These are phyloP conservation scores for Myotis yumanensis DNA, from an alignment of 2,113 vertebrate species.

Conservation along the genomic window DNA sequence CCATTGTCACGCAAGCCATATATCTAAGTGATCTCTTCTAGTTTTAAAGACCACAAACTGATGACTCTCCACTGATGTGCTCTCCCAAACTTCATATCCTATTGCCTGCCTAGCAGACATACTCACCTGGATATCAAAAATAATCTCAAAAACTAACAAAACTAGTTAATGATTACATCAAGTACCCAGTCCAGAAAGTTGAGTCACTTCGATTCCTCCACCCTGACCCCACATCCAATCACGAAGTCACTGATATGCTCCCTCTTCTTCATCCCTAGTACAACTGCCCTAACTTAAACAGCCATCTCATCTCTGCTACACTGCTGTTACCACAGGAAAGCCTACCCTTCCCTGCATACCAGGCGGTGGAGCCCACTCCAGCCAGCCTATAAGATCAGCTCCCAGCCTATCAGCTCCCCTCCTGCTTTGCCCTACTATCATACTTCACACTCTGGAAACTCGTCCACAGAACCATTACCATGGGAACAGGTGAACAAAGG, in stretches of 20 bases:
- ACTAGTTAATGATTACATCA: not conserved
- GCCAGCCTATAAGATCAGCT: no score
- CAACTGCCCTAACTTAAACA: not conserved
- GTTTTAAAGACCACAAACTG: not conserved
- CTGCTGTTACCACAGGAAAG: not conserved
- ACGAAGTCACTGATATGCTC: not conserved
- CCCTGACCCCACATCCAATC: not conserved
- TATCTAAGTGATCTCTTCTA: not conserved
- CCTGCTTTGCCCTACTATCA: not conserved
- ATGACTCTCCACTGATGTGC: not conserved
- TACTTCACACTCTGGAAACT: not conserved
- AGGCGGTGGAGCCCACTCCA: not conserved
- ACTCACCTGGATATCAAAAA: slow-evolving; percentile 1
- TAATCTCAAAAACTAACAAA: not conserved
- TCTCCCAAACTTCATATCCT: not conserved
- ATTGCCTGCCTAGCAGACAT: not conserved
- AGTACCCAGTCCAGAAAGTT: not conserved
- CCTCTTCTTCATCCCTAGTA: not conserved
- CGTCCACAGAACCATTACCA: not conserved
- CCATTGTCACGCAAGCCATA: not conserved
- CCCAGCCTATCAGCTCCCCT: no score
- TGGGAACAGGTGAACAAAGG: not conserved
- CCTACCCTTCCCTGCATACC: not conserved
- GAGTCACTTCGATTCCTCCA: not conserved
- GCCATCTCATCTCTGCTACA: not conserved